phyloP scores from a whole-genome alignment of 2,888 invertebrate genomes.

The Anaspis maculata region DNA sequence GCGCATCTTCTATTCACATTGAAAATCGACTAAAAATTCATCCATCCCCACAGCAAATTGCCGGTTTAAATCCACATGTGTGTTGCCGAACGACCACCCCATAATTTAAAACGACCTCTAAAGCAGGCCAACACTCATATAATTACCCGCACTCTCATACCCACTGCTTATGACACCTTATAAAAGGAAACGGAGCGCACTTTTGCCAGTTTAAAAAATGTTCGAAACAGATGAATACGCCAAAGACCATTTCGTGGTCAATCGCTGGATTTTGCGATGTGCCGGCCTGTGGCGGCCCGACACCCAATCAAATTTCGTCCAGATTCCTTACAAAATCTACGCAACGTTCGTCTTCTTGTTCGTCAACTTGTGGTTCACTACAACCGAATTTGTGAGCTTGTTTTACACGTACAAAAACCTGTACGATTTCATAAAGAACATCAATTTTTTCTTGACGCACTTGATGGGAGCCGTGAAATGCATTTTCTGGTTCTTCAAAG shows the following conservation, averaged over 20 bases:
- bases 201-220: too few species aligned
- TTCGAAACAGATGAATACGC: slow-evolving; percentile 4
- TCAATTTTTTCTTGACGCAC: slow-evolving; percentile 32
- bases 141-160: too few species aligned
- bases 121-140: too few species aligned
- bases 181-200: too few species aligned
- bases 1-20: too few species aligned
- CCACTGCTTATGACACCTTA: too few species aligned
- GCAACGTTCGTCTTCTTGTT: slow-evolving; percentile 26
- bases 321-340: slow-evolving; percentile 24
- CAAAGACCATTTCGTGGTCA: slow-evolving; percentile 27
- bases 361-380: slow-evolving; percentile 30
- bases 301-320: slow-evolving; percentile 16
- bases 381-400: slow-evolving; percentile 30
- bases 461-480: slow-evolving; percentile 33
- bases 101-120: too few species aligned
- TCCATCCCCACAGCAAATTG: too few species aligned
- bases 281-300: slow-evolving; percentile 32
- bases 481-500: slow-evolving; percentile 28
- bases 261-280: slow-evolving; percentile 29
- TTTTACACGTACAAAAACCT: slow-evolving; percentile 26
- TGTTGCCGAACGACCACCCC: too few species aligned
- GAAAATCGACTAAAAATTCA: too few species aligned
- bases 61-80: too few species aligned
- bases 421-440: slow-evolving; percentile 31